Conservation (phyloP, 2,797 vertebrate species). For the Cossypha caffra region DNA sequence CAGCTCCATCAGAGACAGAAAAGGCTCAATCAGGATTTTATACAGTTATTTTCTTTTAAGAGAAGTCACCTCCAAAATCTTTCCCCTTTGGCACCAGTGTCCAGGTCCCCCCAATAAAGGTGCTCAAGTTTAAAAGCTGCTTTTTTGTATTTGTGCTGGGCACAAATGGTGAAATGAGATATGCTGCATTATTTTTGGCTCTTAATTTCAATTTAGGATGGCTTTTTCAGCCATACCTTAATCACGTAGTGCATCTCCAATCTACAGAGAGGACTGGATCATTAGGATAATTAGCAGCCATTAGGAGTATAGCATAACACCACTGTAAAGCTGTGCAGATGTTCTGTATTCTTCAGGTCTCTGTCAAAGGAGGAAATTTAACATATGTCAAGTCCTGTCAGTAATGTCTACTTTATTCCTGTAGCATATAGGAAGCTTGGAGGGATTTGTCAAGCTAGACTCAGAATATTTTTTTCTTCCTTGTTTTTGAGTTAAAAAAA, state of each 20-base stretch:
- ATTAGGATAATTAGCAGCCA: slow-evolving; percentile 57
- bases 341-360: slow-evolving; percentile 21
- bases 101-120: not conserved
- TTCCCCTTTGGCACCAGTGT: not conserved
- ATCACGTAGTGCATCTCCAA: not conserved
- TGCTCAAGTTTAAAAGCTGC: not conserved
- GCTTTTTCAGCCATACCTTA: slow-evolving; percentile 32
- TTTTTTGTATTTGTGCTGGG: not conserved
- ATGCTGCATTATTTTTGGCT: not conserved
- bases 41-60: not conserved
- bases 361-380: slow-evolving; percentile 22
- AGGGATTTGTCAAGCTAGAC: not conserved
- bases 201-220: slow-evolving; percentile 43
- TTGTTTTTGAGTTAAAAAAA: not conserved
- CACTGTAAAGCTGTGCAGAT: slow-evolving; percentile 27
- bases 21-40: not conserved
- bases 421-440: not conserved
- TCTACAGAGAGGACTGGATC: slow-evolving; percentile 36
- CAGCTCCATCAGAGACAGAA: not conserved
- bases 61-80: not conserved
- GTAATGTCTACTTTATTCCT: slow-evolving; percentile 9
- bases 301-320: slow-evolving; percentile 24
- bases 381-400: not conserved
- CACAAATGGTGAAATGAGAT: not conserved
- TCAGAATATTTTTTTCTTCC: not conserved